A percentile compares a stretch with the other conserved stretches of the same genome.
These are phyloP conservation scores for Poeciliopsis gracilis DNA, from an alignment of 2,797 vertebrate species.

Conservation along the genomic window DNA sequence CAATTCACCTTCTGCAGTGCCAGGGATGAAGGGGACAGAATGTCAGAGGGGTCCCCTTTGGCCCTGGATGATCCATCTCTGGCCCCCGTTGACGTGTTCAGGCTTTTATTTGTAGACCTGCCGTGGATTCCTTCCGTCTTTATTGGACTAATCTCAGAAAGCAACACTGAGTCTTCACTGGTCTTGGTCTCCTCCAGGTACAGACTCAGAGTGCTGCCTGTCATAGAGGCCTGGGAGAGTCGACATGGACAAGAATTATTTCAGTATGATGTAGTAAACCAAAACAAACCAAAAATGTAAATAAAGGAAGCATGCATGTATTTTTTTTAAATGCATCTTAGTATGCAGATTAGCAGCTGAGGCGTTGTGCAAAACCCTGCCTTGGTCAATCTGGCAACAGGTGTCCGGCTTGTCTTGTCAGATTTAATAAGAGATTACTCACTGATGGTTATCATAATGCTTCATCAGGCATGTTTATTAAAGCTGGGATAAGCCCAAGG, in stretches of 20 bases:
- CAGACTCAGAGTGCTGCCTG: slow-evolving; percentile 86
- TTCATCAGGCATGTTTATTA: slow-evolving; percentile 61
- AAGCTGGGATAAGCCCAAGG: slow-evolving; percentile 68
- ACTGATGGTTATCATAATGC: slow-evolving; percentile 69
- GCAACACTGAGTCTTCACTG: slow-evolving; percentile 66
- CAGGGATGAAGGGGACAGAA: slow-evolving; percentile 78
- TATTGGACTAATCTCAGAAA: slow-evolving; percentile 61
- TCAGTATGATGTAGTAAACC: background rate
- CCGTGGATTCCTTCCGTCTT: slow-evolving; percentile 46
- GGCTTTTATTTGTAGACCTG: slow-evolving; percentile 45
- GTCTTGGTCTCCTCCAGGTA: slow-evolving; percentile 86
- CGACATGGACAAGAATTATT: slow-evolving; percentile 7
- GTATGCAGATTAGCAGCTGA: slow-evolving; percentile 33
- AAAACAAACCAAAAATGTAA: background rate
- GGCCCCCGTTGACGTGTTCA: slow-evolving; percentile 34
- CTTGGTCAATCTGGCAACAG: slow-evolving; percentile 53
- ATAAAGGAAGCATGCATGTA: background rate
- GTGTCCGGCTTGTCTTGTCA: slow-evolving; percentile 56
- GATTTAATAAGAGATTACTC: slow-evolving; percentile 75
- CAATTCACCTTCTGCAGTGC: slow-evolving; percentile 87
- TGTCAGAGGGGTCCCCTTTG: slow-evolving; percentile 65
- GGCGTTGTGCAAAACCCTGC: slow-evolving; percentile 24
- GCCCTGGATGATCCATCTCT: slow-evolving; percentile 32
- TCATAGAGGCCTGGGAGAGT: slow-evolving; percentile 90
- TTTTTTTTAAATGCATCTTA: slow-evolving; percentile 5